Base-by-base conservation (phyloP, 2,113 vertebrate species). In the Callospermophilus lateralis region DNA sequence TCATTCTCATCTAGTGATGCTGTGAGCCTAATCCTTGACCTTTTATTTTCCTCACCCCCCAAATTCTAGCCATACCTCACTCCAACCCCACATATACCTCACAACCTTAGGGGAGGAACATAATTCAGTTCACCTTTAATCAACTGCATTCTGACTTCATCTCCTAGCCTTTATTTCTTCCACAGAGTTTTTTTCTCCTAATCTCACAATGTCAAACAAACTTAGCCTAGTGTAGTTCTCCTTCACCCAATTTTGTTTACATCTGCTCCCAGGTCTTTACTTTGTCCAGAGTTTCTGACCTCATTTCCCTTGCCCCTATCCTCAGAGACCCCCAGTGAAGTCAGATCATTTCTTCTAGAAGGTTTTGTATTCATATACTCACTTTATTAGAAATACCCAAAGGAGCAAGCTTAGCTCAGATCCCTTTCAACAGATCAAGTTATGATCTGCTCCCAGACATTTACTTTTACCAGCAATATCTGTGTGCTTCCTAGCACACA, bases 311-410 rank as follows among this genome's bases (percentile, higher is more conserved):
- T 37, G 28, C 28, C 32, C 51, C 30, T 6, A 77, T 42, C 17
- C 22, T 91, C 48, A 76, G 10, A 92, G 34, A 84, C 32, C 13
- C 20, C 15, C 26, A 84, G 53, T 84, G 78, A 39, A 84, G 22
- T 37, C 32, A 65, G 9, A 16, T 45, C 53, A 78, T 73, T 88
- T 61, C n/a, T 89, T 94, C 89, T 45, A 53, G 70, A 77, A 45
- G n/a, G 6, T 34, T 86, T 42, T 88, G 17, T 92, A 8, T 2
- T 88, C 42, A 88, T 78, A 92, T 0, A 8, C 20, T 53, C 9
- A 92, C 53, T 89, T 89, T 72, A 80, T 89, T 55, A 95, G 63
- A 84, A 92, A 89, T 48, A 63, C 9, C 48, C 22, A 88, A 72
- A 45, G 39, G 28, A 53, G 1, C 1, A 28, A 79, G 24, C 67